Percentiles rank a stretch among this genome's conserved stretches.
Evolutionary conservation across 2,797 vertebrate species (phyloP).

Genomic region (Silurus aristotelis): DNA sequence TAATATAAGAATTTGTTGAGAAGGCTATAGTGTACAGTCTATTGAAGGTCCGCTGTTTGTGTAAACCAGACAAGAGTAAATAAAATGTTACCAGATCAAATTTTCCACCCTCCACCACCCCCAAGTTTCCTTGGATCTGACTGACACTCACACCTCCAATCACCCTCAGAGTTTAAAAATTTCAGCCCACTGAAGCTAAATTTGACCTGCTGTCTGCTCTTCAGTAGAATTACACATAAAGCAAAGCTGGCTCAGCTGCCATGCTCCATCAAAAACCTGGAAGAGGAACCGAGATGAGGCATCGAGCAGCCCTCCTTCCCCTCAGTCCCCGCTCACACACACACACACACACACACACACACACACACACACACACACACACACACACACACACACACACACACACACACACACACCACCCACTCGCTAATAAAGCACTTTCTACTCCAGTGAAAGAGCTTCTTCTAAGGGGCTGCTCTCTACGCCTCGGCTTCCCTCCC

Average conservation of each 20-base stretch:
- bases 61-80: neutral
- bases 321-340: neutral
- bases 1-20: too few species aligned
- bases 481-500: constrained; percentile 35
- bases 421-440: constrained; percentile 49
- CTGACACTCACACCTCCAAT: neutral
- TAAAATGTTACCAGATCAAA: neutral
- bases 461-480: constrained; percentile 28
- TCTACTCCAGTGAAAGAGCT: constrained; percentile 42
- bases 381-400: too few species aligned
- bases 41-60: neutral
- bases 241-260: constrained; percentile 13
- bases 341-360: neutral
- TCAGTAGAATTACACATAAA: constrained; percentile 1
- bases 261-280: constrained; percentile 13
- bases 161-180: neutral
- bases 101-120: neutral
- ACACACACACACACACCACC: constrained; percentile 1
- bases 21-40: too few species aligned
- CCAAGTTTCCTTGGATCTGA: neutral
- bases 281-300: neutral
- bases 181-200: neutral
- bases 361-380: neutral
- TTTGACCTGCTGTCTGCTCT: neutral
- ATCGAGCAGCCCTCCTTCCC: constrained; percentile 12